phyloP scores from a whole-genome alignment of 2,797 vertebrate species.

The Paramormyrops hopkinsi region DNA sequence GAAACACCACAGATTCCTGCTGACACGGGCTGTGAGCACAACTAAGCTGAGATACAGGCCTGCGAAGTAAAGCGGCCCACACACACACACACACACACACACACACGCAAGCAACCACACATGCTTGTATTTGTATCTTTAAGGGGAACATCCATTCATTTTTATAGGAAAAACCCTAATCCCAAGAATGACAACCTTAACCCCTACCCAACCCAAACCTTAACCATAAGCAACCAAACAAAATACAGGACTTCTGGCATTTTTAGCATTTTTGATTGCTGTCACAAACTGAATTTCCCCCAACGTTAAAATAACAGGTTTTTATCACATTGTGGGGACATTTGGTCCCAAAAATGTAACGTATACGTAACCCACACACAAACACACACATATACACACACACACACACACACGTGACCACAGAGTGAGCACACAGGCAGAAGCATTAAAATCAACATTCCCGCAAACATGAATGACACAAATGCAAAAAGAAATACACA shows the following conservation, averaged over 20 bases:
- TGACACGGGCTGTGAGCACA: neutral
- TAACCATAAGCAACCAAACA: neutral
- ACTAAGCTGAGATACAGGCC: neutral
- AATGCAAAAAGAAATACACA: neutral
- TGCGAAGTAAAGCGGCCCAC: conserved; percentile 22
- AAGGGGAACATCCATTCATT: neutral
- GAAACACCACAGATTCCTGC: neutral
- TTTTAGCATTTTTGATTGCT: neutral
- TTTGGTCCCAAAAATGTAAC: neutral
- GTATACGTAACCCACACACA: neutral
- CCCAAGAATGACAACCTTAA: neutral
- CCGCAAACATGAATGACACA: neutral
- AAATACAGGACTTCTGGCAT: neutral
- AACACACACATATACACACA: conserved; percentile 24
- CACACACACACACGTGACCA: neutral
- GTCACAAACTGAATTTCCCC: neutral
- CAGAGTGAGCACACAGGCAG: neutral
- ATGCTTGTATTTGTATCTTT: neutral
- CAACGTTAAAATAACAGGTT: neutral
- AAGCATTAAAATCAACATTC: neutral
- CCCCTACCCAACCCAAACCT: neutral
- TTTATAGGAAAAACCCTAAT: neutral
- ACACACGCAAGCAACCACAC: neutral
- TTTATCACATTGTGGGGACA: neutral
- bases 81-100: neutral